These are phyloP conservation scores for Peromyscus aztecus DNA, from an alignment of 2,797 vertebrate genomes.

Conservation along the genomic window DNA sequence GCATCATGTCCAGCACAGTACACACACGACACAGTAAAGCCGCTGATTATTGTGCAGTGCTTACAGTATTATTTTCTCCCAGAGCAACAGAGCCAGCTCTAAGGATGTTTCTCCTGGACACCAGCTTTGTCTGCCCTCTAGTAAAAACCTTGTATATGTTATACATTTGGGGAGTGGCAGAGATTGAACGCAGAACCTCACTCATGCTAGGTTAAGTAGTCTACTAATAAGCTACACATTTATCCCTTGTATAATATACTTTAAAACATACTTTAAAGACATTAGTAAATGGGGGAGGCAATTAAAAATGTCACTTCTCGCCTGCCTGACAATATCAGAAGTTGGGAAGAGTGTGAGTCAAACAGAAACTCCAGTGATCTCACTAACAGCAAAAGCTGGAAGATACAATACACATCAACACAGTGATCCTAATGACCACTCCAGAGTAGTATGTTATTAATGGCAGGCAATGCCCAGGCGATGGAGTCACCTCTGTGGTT, in stretches of 20 bases:
- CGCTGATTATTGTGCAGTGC: neutral
- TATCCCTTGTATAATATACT: neutral
- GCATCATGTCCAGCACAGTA: neutral
- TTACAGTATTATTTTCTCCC: neutral
- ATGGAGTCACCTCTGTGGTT: neutral
- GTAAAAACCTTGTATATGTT: neutral
- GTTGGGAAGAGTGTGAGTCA: neutral
- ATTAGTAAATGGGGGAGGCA: neutral
- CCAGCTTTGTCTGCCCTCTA: neutral
- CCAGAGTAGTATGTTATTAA: neutral
- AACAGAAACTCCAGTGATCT: neutral
- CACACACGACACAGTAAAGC: neutral
- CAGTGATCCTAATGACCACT: neutral
- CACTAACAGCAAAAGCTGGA: neutral
- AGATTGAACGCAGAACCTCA: neutral
- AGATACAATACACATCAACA: neutral
- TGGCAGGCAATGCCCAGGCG: neutral
- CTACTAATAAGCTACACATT: neutral
- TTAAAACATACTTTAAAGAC: neutral
- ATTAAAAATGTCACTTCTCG: neutral
- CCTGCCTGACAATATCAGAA: neutral
- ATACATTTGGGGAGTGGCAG: neutral
- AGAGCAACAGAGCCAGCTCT: neutral
- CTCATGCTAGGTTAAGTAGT: neutral
- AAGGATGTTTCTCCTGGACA: neutral